phyloP scores from a whole-genome alignment of 1,140 invertebrate species.

The Drosophila ambigua region DNA sequence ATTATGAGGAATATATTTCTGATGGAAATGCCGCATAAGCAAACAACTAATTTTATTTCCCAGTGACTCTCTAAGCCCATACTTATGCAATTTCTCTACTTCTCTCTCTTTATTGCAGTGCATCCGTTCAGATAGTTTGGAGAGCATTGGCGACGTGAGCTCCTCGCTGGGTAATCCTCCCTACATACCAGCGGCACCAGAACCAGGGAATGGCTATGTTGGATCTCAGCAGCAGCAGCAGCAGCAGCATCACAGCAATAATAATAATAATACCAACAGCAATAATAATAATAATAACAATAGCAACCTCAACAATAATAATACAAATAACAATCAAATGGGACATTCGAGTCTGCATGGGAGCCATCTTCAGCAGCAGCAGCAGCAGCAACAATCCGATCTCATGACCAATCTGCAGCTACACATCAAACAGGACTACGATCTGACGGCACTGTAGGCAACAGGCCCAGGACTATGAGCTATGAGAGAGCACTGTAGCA shows the following conservation, averaged over 20 bases:
- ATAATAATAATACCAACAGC: constrained; percentile 40
- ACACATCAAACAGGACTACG: constrained; percentile 89
- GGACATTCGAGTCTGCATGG: constrained; percentile 57
- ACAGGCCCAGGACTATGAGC: constrained; percentile 35
- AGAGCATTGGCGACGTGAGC: constrained; percentile 81
- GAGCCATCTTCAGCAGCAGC: constrained; percentile 55
- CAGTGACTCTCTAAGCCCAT: neutral
- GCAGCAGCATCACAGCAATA: constrained; percentile 53
- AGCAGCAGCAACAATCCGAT: constrained; percentile 75
- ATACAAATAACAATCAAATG: constrained; percentile 73
- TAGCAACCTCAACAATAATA: constrained; percentile 64
- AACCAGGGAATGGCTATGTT: constrained; percentile 53
- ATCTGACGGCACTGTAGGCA: constrained; percentile 89
- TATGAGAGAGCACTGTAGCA: constrained; percentile 16
- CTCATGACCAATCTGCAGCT: constrained; percentile 78
- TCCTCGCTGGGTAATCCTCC: constrained; percentile 77
- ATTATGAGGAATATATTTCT: too few species aligned
- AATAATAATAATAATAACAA: constrained; percentile 60
- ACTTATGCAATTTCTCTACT: neutral
- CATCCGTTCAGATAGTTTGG: constrained; percentile 79
- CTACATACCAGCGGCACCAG: constrained; percentile 72
- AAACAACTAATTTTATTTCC: neutral
- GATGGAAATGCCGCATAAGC: too few species aligned
- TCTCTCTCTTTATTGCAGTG: constrained; percentile 52
- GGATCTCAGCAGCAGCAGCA: constrained; percentile 71